phyloP scores from a whole-genome alignment of 2,113 vertebrate genomes.

The Hyaena hyaena region DNA sequence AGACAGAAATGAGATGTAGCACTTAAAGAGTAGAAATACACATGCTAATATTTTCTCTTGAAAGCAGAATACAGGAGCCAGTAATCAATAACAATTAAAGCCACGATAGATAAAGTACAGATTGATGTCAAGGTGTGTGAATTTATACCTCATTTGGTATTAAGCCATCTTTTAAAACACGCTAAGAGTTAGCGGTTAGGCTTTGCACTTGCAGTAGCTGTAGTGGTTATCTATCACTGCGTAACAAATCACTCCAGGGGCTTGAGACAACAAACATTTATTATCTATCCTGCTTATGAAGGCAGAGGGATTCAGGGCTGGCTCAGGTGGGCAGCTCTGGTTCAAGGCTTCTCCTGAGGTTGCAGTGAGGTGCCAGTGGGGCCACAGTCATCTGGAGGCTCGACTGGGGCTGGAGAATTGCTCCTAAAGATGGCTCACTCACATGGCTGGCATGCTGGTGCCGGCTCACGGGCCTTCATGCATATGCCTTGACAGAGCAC shows the following conservation, averaged over 20 bases:
- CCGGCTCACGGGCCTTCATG: not conserved
- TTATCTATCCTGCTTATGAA: not conserved
- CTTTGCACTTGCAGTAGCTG: not conserved
- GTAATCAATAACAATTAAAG: not conserved
- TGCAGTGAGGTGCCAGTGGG: not conserved
- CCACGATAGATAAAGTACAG: not conserved
- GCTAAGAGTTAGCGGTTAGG: not conserved
- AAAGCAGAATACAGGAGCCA: not conserved
- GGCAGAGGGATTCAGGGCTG: not conserved
- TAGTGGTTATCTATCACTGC: not conserved
- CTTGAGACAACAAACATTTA: not conserved
- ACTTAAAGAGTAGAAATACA: not conserved
- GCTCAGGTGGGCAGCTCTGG: rapidly evolving
- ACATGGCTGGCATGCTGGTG: rapidly evolving
- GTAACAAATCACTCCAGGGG: not conserved
- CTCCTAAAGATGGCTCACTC: rapidly evolving
- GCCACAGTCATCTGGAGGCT: not conserved
- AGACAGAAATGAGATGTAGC: not conserved
- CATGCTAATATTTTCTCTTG: not conserved
- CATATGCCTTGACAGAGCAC: rapidly evolving
- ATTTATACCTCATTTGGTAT: not conserved
- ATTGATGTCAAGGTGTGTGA: not conserved
- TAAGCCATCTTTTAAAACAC: not conserved
- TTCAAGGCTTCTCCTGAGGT: not conserved
- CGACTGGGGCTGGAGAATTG: not conserved